A percentile compares a stretch with the other conserved stretches of the same genome.
phyloP scores from a whole-genome alignment of 2,797 vertebrate genomes.

The Esox lucius region DNA sequence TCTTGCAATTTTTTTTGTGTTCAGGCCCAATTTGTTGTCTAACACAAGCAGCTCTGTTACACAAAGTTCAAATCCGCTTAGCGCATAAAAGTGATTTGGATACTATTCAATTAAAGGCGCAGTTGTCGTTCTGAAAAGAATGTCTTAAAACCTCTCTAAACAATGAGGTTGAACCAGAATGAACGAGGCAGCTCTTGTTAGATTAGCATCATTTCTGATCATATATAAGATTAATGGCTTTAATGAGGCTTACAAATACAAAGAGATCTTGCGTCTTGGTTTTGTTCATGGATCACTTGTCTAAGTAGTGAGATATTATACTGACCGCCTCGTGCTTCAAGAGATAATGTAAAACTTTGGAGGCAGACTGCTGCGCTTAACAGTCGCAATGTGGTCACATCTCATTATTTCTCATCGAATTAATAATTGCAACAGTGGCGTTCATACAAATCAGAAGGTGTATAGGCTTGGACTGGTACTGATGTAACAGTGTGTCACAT shows the following conservation, averaged over 20 bases:
- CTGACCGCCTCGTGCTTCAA: conserved; percentile 29
- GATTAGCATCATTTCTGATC: conserved; percentile 32
- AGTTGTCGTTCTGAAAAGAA: background rate
- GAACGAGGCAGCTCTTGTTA: conserved; percentile 27
- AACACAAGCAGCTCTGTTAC: too few species aligned
- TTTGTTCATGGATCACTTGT: conserved; percentile 46
- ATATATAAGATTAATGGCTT: conserved; percentile 35
- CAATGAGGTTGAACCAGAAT: conserved; percentile 6
- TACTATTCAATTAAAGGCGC: background rate
- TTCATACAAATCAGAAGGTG: conserved; percentile 5
- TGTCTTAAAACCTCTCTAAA: background rate
- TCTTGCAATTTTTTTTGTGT: background rate
- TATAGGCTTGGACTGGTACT: background rate
- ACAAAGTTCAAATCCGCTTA: too few species aligned
- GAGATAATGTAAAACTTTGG: conserved; percentile 13
- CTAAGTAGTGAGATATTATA: conserved; percentile 34
- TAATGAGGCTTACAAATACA: conserved; percentile 42
- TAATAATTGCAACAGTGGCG: conserved; percentile 28
- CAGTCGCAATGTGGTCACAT: conserved; percentile 9
- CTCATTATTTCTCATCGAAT: background rate
- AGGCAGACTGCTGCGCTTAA: conserved; percentile 19
- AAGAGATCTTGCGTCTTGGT: conserved; percentile 29
- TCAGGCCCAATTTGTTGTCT: too few species aligned
- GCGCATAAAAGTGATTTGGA: background rate
- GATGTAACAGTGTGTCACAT: background rate